Evolutionary conservation across 1,140 invertebrate species (phyloP).

Genomic region (Pectinophora gossypiella): DNA sequence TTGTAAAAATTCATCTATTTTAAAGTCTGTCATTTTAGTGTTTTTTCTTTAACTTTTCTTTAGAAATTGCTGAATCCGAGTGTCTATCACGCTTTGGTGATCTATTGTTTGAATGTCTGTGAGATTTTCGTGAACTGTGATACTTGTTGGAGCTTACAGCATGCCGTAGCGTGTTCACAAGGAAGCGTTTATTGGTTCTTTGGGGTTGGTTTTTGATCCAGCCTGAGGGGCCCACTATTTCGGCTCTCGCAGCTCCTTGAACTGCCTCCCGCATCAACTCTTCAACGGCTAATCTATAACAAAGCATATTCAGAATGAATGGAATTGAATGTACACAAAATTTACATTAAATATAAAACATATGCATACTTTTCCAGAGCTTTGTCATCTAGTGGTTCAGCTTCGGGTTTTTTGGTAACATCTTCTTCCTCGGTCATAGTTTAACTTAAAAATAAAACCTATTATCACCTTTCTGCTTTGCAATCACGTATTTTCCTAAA

Average conservation of each 20-base stretch:
- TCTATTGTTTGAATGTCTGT: conserved; percentile 28
- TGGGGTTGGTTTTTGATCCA: conserved; percentile 77
- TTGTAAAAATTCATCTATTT: conserved; percentile 43
- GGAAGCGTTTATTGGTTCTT: conserved; percentile 78
- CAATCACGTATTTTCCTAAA: neutral
- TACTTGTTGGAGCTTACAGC: conserved; percentile 67
- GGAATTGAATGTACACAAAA: neutral
- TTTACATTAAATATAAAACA: conserved; percentile 9
- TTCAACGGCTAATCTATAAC: conserved; percentile 77
- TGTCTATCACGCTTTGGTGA: conserved; percentile 45
- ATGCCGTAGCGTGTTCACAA: conserved; percentile 70
- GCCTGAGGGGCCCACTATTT: conserved; percentile 78
- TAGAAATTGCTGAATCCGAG: conserved; percentile 54
- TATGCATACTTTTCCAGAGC: conserved; percentile 59
- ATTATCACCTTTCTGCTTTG: neutral
- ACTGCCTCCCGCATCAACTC: conserved; percentile 79
- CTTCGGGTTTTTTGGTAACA: conserved; percentile 53
- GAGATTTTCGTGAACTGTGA: conserved; percentile 32
- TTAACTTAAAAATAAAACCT: conserved; percentile 16
- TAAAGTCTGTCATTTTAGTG: conserved; percentile 55
- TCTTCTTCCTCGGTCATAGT: conserved; percentile 72
- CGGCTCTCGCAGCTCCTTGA: conserved; percentile 76
- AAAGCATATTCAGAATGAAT: neutral
- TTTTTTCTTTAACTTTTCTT: conserved; percentile 60
- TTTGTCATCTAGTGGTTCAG: conserved; percentile 64